Evolutionary conservation across 1,140 invertebrate genomes (phyloP).

Genomic region (Xylocopa sonorina): DNA sequence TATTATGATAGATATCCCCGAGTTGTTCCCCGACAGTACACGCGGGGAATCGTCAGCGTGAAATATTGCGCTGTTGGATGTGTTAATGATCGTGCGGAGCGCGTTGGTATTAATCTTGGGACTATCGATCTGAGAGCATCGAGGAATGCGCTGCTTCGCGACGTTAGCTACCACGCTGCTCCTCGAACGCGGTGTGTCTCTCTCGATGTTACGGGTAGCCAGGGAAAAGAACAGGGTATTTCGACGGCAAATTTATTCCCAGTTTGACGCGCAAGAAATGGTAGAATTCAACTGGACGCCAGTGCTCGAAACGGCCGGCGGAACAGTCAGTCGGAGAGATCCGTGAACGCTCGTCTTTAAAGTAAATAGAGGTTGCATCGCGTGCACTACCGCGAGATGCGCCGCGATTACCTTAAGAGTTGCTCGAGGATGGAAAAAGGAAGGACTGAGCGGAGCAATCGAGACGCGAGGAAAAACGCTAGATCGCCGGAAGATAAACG

Average conservation of each 20-base stretch:
- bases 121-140: too few relatives aligned
- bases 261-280: too few relatives aligned
- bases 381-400: not conserved
- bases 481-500: constrained; percentile 38
- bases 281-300: too few relatives aligned
- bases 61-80: not conserved
- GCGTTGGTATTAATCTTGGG: too few relatives aligned
- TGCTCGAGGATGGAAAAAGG: constrained; percentile 9
- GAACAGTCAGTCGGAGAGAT: too few relatives aligned
- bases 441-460: constrained; percentile 10
- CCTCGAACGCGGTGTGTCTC: too few relatives aligned
- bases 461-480: not conserved
- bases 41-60: not conserved
- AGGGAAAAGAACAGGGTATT: too few relatives aligned
- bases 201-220: too few relatives aligned
- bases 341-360: not conserved
- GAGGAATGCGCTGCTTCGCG: too few relatives aligned
- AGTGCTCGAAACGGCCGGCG: too few relatives aligned
- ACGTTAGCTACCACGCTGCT: too few relatives aligned
- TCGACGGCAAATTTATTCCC: too few relatives aligned
- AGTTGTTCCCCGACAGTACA: not conserved
- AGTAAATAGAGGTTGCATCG: not conserved
- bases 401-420: constrained; percentile 20
- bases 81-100: not conserved
- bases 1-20: not conserved